phyloP scores from a whole-genome alignment of 2,113 vertebrate species.

The Tonatia bakeri region DNA sequence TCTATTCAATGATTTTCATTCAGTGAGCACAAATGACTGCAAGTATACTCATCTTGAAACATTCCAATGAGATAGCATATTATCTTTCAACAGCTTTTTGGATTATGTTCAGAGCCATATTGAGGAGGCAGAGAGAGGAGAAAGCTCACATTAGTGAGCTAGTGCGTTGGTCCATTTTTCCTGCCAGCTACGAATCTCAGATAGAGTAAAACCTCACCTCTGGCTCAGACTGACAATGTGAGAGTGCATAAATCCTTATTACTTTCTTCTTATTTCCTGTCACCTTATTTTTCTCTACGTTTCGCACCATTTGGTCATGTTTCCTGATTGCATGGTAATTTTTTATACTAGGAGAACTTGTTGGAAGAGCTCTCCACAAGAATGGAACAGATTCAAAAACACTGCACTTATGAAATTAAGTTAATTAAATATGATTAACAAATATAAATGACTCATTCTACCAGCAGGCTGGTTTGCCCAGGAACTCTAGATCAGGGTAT shows the following conservation, averaged over 20 bases:
- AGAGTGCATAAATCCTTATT: not conserved
- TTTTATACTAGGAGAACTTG: not conserved
- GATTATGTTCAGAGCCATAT: not conserved
- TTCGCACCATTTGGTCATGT: not conserved
- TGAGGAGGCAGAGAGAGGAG: not conserved
- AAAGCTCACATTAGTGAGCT: not conserved
- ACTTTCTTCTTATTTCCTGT: not conserved
- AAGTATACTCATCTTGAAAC: not conserved
- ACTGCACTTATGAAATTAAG: conserved; percentile 21
- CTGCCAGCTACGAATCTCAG: not conserved
- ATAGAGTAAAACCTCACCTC: not conserved
- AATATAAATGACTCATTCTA: conserved; percentile 39
- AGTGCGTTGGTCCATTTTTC: not conserved
- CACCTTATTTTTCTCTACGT: not conserved
- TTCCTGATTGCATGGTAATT: not conserved
- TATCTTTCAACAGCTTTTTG: not conserved
- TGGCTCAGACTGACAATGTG: not conserved
- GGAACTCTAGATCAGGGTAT: not conserved
- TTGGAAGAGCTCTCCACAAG: not conserved
- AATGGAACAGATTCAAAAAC: conserved; percentile 36
- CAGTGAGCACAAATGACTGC: not conserved
- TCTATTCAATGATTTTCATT: not conserved
- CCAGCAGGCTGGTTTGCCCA: not conserved
- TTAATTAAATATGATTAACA: conserved; percentile 53
- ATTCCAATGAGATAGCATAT: not conserved